Evolutionary conservation across 2,797 vertebrate species (phyloP).

Genomic region (Sternotherus odoratus): DNA sequence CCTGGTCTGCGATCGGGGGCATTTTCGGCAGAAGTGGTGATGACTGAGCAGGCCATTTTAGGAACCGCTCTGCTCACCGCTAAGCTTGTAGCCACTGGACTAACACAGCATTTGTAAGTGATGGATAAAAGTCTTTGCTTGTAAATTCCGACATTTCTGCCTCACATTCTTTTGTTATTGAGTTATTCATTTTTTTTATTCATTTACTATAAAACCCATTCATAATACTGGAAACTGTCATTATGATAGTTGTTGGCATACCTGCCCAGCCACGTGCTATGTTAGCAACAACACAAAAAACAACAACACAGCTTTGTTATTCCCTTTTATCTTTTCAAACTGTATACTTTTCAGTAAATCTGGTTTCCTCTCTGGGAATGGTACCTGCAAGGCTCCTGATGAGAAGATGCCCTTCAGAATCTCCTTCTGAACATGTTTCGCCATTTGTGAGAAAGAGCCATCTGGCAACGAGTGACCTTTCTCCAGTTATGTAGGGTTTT

Average conservation of each 20-base stretch:
- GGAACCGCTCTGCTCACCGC: too few relatives aligned
- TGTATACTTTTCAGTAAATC: neutral
- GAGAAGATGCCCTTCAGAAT: neutral
- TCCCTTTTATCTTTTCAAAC: neutral
- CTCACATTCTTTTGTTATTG: neutral
- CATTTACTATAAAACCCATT: neutral
- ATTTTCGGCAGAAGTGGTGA: too few relatives aligned
- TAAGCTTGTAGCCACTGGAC: neutral
- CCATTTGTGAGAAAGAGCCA: neutral
- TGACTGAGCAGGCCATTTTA: too few relatives aligned
- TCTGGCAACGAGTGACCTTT: neutral
- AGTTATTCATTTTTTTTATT: neutral
- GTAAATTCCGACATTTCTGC: neutral
- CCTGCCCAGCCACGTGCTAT: neutral
- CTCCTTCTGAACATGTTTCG: neutral
- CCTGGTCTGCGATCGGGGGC: too few relatives aligned
- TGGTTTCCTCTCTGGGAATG: neutral
- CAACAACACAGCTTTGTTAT: neutral
- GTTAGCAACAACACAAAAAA: neutral
- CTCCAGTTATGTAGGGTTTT: neutral
- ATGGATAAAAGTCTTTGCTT: neutral
- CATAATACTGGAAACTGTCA: neutral
- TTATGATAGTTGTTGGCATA: too few relatives aligned
- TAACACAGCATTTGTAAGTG: fast-evolving
- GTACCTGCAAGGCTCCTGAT: neutral